phyloP scores from a whole-genome alignment of 2,888 invertebrate genomes.

The Pediacus dermestoides region DNA sequence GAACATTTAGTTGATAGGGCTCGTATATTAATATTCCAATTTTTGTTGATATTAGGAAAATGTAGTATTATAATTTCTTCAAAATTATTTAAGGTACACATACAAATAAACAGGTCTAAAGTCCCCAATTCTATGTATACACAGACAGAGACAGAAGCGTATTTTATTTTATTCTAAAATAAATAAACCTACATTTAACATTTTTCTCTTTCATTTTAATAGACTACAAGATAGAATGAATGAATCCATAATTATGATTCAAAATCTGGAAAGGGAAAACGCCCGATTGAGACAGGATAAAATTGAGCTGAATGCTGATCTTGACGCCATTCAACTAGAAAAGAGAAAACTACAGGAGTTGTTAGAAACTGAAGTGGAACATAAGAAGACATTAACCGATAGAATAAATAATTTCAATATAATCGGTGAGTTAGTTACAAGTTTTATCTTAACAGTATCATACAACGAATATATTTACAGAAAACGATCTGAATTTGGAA shows the following conservation, averaged over 20 bases:
- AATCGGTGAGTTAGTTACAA: conserved; percentile 50
- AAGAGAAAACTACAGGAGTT: conserved; percentile 57
- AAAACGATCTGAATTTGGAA: conserved; percentile 53
- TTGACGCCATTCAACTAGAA: conserved; percentile 55
- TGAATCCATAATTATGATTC: conserved; percentile 49
- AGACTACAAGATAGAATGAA: conserved; percentile 52
- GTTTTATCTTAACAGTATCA: too few relatives aligned
- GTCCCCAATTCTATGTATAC: too few relatives aligned
- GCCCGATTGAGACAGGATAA: conserved; percentile 49
- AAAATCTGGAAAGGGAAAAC: conserved; percentile 51
- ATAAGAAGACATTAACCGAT: conserved; percentile 57
- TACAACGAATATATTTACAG: too few relatives aligned
- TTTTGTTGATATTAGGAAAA: too few relatives aligned
- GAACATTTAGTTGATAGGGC: too few relatives aligned
- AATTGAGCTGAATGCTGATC: conserved; percentile 49
- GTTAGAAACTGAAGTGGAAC: conserved; percentile 54
- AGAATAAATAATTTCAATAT: conserved; percentile 58
- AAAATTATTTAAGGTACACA: too few relatives aligned
- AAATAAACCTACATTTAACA: neutral
- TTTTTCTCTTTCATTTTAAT: conserved; percentile 13
- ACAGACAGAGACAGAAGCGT: too few relatives aligned
- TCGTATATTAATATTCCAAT: too few relatives aligned
- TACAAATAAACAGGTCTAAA: too few relatives aligned
- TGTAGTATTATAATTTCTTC: too few relatives aligned
- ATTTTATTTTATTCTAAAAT: conserved; percentile 1